phyloP scores from a whole-genome alignment of 2,888 invertebrate species.

The Lepeophtheirus nordmannii region DNA sequence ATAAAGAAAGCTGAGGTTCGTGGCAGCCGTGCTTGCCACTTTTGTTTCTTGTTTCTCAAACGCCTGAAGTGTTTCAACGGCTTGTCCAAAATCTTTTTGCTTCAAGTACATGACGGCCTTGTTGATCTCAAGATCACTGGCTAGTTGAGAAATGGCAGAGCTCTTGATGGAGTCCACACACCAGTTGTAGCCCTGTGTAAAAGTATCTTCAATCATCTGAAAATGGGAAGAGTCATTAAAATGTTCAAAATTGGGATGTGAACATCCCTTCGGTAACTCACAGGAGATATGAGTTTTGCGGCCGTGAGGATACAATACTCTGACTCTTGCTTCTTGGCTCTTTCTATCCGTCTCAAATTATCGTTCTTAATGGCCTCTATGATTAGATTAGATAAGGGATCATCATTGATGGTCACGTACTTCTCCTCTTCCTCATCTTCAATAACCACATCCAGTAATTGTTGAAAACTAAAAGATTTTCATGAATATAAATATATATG shows the following conservation, averaged over 20 bases:
- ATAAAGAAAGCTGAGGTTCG: slow-evolving; percentile 69
- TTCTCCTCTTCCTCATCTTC: slow-evolving; percentile 60
- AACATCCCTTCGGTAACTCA: too few species aligned
- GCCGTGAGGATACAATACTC: slow-evolving; percentile 68
- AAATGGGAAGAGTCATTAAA: slow-evolving; percentile 26
- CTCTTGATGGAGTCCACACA: slow-evolving; percentile 61
- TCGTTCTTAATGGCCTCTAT: slow-evolving; percentile 61
- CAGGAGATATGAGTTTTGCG: slow-evolving; percentile 71
- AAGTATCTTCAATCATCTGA: slow-evolving; percentile 29
- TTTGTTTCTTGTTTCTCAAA: slow-evolving; percentile 72
- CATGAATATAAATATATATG: not conserved
- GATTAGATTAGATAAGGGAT: slow-evolving; percentile 44
- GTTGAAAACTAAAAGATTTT: slow-evolving; percentile 52
- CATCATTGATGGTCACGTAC: slow-evolving; percentile 44
- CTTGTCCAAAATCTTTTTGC: slow-evolving; percentile 59
- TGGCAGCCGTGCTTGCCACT: slow-evolving; percentile 65
- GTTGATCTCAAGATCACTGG: slow-evolving; percentile 74
- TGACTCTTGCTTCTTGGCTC: slow-evolving; percentile 52
- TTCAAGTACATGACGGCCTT: slow-evolving; percentile 71
- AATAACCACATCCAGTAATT: slow-evolving; percentile 69
- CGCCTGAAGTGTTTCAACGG: slow-evolving; percentile 64
- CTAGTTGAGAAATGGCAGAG: slow-evolving; percentile 64
- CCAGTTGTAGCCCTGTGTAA: slow-evolving; percentile 29
- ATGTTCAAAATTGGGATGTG: too few species aligned
- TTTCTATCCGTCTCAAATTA: slow-evolving; percentile 54